Percentiles rank a stretch among this genome's conserved stretches.
These are phyloP conservation scores for Nasonovia ribisnigri DNA, from an alignment of 2,888 invertebrate species.

Conservation along the genomic window DNA sequence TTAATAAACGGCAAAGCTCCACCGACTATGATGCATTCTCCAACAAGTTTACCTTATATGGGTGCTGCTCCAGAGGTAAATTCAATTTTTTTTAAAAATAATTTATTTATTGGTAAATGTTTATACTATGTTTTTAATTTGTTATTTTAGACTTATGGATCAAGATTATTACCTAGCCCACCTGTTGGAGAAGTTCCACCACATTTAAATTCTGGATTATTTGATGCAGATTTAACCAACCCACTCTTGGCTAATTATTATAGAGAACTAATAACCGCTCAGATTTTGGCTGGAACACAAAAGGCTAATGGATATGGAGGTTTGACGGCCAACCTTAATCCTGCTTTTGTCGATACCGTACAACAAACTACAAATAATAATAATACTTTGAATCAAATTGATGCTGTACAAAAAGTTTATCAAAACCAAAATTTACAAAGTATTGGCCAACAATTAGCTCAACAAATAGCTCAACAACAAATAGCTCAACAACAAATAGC, in stretches of 20 bases:
- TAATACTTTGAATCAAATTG: conserved; percentile 49
- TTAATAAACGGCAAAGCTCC: conserved; percentile 22
- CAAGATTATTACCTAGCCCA: conserved; percentile 66
- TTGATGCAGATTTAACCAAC: conserved; percentile 49
- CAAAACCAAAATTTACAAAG: conserved; percentile 57
- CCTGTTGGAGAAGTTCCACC: conserved; percentile 68
- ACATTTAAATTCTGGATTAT: conserved; percentile 48
- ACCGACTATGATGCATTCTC: conserved; percentile 56
- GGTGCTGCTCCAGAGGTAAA: conserved; percentile 52
- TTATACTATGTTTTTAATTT: not conserved
- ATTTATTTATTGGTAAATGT: not conserved
- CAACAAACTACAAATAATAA: conserved; percentile 42
- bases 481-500: conserved; percentile 30
- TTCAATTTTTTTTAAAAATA: not conserved
- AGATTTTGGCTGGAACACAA: conserved; percentile 54
- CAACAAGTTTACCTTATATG: conserved; percentile 48
- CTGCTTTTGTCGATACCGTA: conserved; percentile 22
- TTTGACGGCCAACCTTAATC: conserved; percentile 6
- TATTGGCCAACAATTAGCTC: conserved; percentile 55
- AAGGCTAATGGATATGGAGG: conserved; percentile 47
- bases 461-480: conserved; percentile 44
- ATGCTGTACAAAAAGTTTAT: conserved; percentile 53
- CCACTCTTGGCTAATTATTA: conserved; percentile 56
- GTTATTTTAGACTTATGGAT: conserved; percentile 32
- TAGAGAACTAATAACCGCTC: conserved; percentile 56